These are phyloP conservation scores for Brachystomella parvula DNA, from an alignment of 1,140 invertebrate genomes.

Conservation along the genomic window DNA sequence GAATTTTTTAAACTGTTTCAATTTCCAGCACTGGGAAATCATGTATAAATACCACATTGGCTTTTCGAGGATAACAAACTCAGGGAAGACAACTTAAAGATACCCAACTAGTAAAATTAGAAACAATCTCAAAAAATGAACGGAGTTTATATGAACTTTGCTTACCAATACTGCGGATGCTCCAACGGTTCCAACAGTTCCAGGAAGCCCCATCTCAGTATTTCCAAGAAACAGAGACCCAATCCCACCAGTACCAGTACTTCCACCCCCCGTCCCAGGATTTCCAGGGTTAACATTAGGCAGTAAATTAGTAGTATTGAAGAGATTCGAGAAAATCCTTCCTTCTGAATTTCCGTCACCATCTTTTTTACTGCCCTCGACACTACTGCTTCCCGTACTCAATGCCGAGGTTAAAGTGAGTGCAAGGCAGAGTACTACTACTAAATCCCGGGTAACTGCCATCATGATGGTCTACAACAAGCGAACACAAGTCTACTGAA, in stretches of 20 bases:
- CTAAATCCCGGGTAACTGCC: neutral
- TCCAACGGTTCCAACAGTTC: constrained; percentile 7
- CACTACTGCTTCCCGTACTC: neutral
- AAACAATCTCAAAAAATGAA: neutral
- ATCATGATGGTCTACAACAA: neutral
- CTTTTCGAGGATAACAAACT: too few relatives aligned
- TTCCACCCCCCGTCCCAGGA: neutral
- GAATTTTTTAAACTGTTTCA: too few relatives aligned
- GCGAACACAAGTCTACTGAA: neutral
- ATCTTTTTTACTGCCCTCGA: neutral
- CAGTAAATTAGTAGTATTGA: neutral
- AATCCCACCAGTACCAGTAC: neutral
- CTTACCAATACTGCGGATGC: constrained; percentile 15
- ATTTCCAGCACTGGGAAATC: too few relatives aligned
- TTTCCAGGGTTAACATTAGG: neutral
- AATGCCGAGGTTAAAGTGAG: neutral
- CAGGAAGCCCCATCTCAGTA: too few relatives aligned
- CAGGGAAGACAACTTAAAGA: too few relatives aligned
- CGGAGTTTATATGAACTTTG: neutral
- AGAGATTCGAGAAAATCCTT: neutral
- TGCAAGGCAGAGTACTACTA: neutral
- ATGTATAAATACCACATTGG: too few relatives aligned
- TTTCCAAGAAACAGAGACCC: neutral
- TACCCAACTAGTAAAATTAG: too few relatives aligned
- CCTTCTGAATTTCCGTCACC: constrained; percentile 3